Base-by-base conservation (phyloP, 2,888 invertebrate species). In the Lumbricus terrestris region DNA sequence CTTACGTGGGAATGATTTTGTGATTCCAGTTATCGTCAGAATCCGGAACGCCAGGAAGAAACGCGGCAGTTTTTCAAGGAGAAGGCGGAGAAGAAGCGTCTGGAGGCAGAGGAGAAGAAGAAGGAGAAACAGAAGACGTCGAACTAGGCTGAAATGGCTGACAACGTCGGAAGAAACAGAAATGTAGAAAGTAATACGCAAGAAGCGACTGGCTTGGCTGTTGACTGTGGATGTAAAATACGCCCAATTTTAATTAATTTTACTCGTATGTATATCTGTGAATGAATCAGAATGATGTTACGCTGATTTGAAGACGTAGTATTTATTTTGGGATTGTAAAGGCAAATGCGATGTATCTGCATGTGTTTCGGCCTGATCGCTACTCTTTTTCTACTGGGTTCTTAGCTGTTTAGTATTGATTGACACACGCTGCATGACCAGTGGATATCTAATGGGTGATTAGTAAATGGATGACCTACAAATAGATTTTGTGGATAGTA, bases 31-130 rank as follows among this genome's bases (percentile, higher is more conserved):
- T 92, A 92, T 89, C 82, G 90, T 33, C 89, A 92, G 69, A 91
- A 54, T 8, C 91, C 91, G 0, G 91, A 91, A 38, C 90, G 92
- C 85, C 91, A 90, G 82, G 91, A 88, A 69, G 91, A 91, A 29
- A 92, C 90, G 13, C 35, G 91, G 23, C n/a, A 90, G 82, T 92
- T 90, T 82, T 92, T 91, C 90, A 90, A 91, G 37, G 92, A 91
- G 82, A 92, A 91, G 2, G 90, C 82, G n/a, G 90, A 90, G 85
- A 92, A 92, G 88, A 88, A 54, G 34, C 54, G 2, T 11, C 54
- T 54, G 23, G 40, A 90, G 90, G 85, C 42, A 42, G 89, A 82
- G 37, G 34, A 37, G 42, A 82, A 54, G 69, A 33, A 40, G 82
- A 69, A 37, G 13, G 20, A 40, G 82, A 69, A 37, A 16, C n/a